A percentile compares a stretch with the other conserved stretches of the same genome.
Conservation (phyloP, 2,797 vertebrate species). For the Tiaroga cobitis region DNA sequence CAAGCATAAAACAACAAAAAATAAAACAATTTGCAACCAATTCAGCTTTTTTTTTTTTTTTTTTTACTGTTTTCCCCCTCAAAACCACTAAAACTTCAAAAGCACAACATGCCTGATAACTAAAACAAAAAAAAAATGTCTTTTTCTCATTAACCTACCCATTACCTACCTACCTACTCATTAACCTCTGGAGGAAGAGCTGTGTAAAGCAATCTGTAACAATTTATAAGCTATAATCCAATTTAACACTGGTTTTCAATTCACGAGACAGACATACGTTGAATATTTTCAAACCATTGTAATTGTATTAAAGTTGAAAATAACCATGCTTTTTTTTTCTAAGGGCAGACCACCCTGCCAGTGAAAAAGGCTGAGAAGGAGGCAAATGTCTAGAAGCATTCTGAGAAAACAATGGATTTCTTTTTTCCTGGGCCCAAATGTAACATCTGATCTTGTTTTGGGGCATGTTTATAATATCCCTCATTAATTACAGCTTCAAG, state of each 20-base stretch:
- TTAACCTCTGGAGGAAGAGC: constrained; percentile 42
- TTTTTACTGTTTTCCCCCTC: not conserved
- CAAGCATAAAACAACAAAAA: constrained; percentile 18
- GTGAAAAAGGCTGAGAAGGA: constrained; percentile 63
- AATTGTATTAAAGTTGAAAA: constrained; percentile 78
- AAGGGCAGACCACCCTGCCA: constrained; percentile 77
- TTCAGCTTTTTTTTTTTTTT: not conserved
- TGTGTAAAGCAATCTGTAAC: constrained; percentile 72
- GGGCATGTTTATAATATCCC: constrained; percentile 81
- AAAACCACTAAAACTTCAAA: constrained; percentile 27
- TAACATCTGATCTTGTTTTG: constrained; percentile 80
- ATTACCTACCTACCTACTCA: no score
- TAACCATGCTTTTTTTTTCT: constrained; percentile 66
- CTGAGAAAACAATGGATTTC: constrained; percentile 76
- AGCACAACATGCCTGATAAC: constrained; percentile 5
- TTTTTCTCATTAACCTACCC: constrained; percentile 42
- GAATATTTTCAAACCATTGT: constrained; percentile 74
- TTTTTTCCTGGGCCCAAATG: constrained; percentile 78
- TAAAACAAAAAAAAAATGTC: constrained; percentile 9
- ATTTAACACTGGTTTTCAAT: constrained; percentile 71
- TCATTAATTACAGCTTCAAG: constrained; percentile 80
- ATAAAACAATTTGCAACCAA: not conserved
- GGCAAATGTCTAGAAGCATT: constrained; percentile 75
- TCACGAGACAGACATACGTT: constrained; percentile 66
- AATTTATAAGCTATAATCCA: constrained; percentile 74